Conservation (phyloP, 1,140 invertebrate species). For the Drosophila setifemur region DNA sequence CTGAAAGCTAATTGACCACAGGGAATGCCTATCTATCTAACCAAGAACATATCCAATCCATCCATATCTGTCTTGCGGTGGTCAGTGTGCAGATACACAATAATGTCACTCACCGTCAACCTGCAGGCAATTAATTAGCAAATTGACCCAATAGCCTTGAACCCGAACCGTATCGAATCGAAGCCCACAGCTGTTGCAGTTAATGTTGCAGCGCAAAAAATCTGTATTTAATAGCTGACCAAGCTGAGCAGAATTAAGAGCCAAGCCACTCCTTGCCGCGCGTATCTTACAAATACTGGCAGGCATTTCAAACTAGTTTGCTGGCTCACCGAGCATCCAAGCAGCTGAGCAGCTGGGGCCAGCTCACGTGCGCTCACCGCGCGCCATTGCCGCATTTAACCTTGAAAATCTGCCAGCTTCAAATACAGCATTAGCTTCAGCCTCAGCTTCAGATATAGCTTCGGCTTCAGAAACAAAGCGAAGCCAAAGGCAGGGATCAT, state of each 20-base stretch:
- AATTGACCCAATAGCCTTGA: slow-evolving; percentile 78
- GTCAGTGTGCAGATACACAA: slow-evolving; percentile 47
- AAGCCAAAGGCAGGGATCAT: slow-evolving; percentile 64
- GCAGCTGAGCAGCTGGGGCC: slow-evolving; percentile 46
- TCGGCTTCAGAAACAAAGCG: slow-evolving; percentile 23
- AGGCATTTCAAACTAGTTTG: slow-evolving; percentile 80
- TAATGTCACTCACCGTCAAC: slow-evolving; percentile 77
- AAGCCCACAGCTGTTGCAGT: slow-evolving; percentile 47
- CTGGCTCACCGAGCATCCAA: slow-evolving; percentile 25
- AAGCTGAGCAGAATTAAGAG: slow-evolving; percentile 9
- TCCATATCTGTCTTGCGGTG: slow-evolving; percentile 19
- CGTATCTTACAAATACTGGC: slow-evolving; percentile 72
- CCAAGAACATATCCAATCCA: neutral
- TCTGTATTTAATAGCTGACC: slow-evolving; percentile 67
- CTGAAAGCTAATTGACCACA: slow-evolving; percentile 42
- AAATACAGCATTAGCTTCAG: neutral
- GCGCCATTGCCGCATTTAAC: slow-evolving; percentile 58
- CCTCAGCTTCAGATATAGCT: neutral
- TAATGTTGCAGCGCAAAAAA: slow-evolving; percentile 35
- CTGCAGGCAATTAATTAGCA: slow-evolving; percentile 73
- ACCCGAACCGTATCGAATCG: slow-evolving; percentile 58
- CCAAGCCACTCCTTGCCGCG: slow-evolving; percentile 58
- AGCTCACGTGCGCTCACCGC: slow-evolving; percentile 63
- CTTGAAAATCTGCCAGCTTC: slow-evolving; percentile 64
- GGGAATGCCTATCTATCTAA: neutral